A percentile compares a stretch with the other conserved stretches of the same genome.
These are phyloP conservation scores for Geotrypetes seraphini DNA, from an alignment of 2,797 vertebrate genomes.

Conservation along the genomic window DNA sequence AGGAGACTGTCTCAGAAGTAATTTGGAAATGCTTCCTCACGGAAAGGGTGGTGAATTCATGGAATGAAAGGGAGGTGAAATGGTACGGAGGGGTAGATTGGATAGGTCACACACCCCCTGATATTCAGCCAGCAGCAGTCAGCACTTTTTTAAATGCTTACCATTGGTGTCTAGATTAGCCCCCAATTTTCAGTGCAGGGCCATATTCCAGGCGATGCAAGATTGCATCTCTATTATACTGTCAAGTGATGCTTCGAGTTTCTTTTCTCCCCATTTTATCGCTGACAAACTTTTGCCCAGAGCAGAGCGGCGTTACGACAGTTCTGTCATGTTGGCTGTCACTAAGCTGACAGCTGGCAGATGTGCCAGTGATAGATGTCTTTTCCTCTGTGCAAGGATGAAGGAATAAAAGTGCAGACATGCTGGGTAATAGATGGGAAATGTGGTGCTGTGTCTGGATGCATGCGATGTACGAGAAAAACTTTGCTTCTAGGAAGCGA, in stretches of 20 bases:
- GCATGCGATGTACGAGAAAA: conserved; percentile 81
- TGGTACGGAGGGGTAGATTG: too few relatives aligned
- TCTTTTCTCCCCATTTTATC: not conserved
- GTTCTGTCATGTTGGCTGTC: conserved; percentile 63
- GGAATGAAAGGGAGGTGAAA: too few relatives aligned
- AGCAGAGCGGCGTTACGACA: conserved; percentile 41
- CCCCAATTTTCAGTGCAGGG: too few relatives aligned
- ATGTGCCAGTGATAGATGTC: conserved; percentile 84
- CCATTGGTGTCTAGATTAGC: not conserved
- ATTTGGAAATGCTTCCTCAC: too few relatives aligned
- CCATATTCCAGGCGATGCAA: not conserved
- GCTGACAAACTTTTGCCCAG: not conserved
- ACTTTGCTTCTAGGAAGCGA: conserved; percentile 91
- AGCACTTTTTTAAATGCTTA: too few relatives aligned
- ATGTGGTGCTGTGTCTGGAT: conserved; percentile 61
- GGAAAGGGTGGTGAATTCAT: too few relatives aligned
- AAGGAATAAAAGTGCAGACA: conserved; percentile 90
- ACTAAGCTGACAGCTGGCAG: conserved; percentile 47
- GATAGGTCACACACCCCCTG: too few relatives aligned
- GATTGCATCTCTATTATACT: not conserved
- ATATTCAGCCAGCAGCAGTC: too few relatives aligned
- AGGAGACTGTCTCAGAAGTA: too few relatives aligned
- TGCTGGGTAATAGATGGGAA: conserved; percentile 89
- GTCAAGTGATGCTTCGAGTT: not conserved
- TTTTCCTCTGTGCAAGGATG: conserved; percentile 79